Evolutionary conservation across 1,140 invertebrate species (phyloP), one percentile per base, ranked within the genome.

Genomic region (Megalonaias nervosa): DNA sequence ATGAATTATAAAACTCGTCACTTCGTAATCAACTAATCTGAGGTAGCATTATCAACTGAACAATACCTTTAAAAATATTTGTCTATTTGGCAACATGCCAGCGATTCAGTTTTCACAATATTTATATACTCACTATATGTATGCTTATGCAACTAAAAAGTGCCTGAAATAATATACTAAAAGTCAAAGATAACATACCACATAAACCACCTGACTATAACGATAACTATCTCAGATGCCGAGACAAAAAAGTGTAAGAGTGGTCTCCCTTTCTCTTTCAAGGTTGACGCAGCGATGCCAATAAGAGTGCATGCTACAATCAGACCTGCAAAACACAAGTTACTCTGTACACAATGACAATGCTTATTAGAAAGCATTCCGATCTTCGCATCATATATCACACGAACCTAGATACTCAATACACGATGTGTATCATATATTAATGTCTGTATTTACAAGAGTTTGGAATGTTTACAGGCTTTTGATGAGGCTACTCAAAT

Each of bases 201-300:
- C 66, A 81, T 64, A 67, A 84, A 80, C 75, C 70, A 77, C 21
- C 62, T 73, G 58, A 84, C 58, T 9, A 83, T 71, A n/a, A 55
- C 70, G n/a, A 81, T 78, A 14, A 81, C 79, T 21, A 75, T 78
- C 23, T 78, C 79, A 21, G 71, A 75, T 26, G 74, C 64, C 14
- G 81, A 81, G 23, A 67, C 58, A 56, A 81, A 77, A 58, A 84
- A 79, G 21, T 69, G 26, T 1, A 78, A 67, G 64, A 84, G 83
- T 17, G 73, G 80, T 65, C 69, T 62, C 16, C 77, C 81, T 48
- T 88, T 91, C 92, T 87, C 94, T 96, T 96, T 97, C 94, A 98
- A 97, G 1, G 97, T 94, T 48, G 93, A 94, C 3, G 94, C 94
- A 26, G 98, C 96, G 12, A 90, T 80, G 38, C 81, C 81, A 11